Percentiles rank a stretch among this genome's conserved stretches.
Conservation (phyloP, 2,888 invertebrate genomes). For the Phengaris arion region DNA sequence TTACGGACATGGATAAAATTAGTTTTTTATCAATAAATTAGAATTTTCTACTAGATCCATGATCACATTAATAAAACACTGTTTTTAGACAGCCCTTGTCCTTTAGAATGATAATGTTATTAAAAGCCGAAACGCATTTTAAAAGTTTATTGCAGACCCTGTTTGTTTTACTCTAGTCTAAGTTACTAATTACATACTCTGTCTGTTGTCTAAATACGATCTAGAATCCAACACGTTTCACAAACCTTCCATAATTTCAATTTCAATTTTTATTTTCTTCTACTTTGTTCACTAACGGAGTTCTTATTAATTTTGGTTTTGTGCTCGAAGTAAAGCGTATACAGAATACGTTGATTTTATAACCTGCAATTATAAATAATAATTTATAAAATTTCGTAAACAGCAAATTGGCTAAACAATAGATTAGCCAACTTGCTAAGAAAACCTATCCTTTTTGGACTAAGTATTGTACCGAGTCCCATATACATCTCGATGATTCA, state of each 20-base stretch:
- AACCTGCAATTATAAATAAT: slow-evolving; percentile 7
- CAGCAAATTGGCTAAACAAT: too few species aligned
- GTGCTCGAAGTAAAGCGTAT: slow-evolving; percentile 9
- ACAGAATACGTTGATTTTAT: slow-evolving; percentile 19
- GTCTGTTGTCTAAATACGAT: too few species aligned
- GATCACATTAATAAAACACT: not conserved
- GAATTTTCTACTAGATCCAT: too few species aligned
- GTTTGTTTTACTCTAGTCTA: not conserved
- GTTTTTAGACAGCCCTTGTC: not conserved
- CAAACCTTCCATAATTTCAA: too few species aligned
- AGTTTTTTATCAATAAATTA: too few species aligned
- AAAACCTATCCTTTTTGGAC: not conserved
- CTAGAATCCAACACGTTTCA: too few species aligned
- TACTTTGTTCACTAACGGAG: not conserved
- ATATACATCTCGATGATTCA: not conserved
- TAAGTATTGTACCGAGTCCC: not conserved
- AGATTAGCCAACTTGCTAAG: too few species aligned
- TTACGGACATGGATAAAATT: too few species aligned
- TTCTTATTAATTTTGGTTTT: not conserved
- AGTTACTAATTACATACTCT: too few species aligned
- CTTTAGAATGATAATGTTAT: not conserved
- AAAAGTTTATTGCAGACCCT: not conserved
- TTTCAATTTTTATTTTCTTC: not conserved
- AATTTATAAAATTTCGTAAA: too few species aligned
- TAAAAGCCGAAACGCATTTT: not conserved